Base-by-base conservation (phyloP, 2,888 invertebrate genomes). In the Pomacea canaliculata region DNA sequence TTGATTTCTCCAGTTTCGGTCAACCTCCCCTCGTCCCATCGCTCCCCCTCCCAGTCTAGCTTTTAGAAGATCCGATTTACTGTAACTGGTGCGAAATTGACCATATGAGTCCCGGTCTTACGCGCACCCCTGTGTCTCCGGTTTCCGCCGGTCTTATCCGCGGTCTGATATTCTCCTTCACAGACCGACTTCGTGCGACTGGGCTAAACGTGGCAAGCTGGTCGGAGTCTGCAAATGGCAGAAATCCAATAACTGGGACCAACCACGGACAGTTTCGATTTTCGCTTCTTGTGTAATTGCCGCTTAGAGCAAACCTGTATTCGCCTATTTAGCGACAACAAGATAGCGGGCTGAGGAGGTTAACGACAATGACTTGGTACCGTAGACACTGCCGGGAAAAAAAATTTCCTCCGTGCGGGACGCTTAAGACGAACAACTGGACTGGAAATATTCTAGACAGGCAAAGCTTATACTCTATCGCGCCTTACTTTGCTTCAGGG, bases 211-310 rank as follows among this genome's bases (percentile, higher is more conserved):
- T 19, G 10, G 27, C 63, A 12, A 12, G n/a, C 63, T 10, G 19
- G 27, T 10, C n/a, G 23, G 10, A 19, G 27, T 19, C 63, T 63
- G 63, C 63, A 63, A 63, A 63, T 63, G 63, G 63, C 63, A 63
- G 63, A 63, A 63, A 63, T 27, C 63, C 63, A 63, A 63, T 63
- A 27, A 63, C 73, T 9, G 19, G 68, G 37, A 68, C 68, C 9
- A 68, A 12, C 68, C 27, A 23, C 16, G 63, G 68, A 37, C 68
- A 37, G 37, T 8, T 68, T 68, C 73, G 56, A 51, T 68, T 60
- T 73, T 69, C 49, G 68, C 48, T 69, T 73, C 69, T 68, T n/a
- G 67, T 68, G 37, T 73, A 73, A 73, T 73, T 73, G 69, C 73
- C 62, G 59, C 73, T 73, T n/a, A 18, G 48, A 46, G 59, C 59